Evolutionary conservation across 2,888 invertebrate genomes (phyloP).

Genomic region (Xiphydria camelus): DNA sequence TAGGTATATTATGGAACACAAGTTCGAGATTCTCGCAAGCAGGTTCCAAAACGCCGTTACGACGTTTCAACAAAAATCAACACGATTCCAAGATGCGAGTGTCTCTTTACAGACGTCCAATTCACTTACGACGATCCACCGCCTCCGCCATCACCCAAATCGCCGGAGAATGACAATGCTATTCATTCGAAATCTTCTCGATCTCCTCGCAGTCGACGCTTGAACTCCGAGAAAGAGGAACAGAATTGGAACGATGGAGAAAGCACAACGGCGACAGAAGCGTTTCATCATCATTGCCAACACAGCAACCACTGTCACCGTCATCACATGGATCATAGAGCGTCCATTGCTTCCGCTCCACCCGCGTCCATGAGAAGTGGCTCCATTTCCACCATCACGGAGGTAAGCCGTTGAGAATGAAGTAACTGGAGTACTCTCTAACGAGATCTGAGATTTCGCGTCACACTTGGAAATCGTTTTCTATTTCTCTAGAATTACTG

Average conservation of each 20-base stretch:
- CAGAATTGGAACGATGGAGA: slow-evolving; percentile 31
- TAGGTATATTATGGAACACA: too few species aligned
- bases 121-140: slow-evolving; percentile 38
- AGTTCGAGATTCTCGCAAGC: too few species aligned
- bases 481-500: slow-evolving; percentile 56
- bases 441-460: neutral
- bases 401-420: slow-evolving; percentile 26
- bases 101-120: slow-evolving; percentile 26
- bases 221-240: slow-evolving; percentile 34
- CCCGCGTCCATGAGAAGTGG: slow-evolving; percentile 38
- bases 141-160: slow-evolving; percentile 25
- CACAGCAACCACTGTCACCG: slow-evolving; percentile 18
- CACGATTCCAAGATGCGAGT: neutral
- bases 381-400: slow-evolving; percentile 42
- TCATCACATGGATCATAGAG: slow-evolving; percentile 33
- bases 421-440: too few species aligned
- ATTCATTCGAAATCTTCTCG: slow-evolving; percentile 9
- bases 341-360: slow-evolving; percentile 45
- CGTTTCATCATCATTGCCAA: slow-evolving; percentile 9
- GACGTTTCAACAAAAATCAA: too few species aligned
- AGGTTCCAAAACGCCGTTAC: too few species aligned
- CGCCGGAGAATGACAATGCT: slow-evolving; percentile 13
- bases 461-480: neutral
- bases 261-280: slow-evolving; percentile 5
- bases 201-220: slow-evolving; percentile 17